A percentile compares a stretch with the other conserved stretches of the same genome.
Evolutionary conservation across 2,113 vertebrate species (phyloP).

Genomic region (Progne subis): DNA sequence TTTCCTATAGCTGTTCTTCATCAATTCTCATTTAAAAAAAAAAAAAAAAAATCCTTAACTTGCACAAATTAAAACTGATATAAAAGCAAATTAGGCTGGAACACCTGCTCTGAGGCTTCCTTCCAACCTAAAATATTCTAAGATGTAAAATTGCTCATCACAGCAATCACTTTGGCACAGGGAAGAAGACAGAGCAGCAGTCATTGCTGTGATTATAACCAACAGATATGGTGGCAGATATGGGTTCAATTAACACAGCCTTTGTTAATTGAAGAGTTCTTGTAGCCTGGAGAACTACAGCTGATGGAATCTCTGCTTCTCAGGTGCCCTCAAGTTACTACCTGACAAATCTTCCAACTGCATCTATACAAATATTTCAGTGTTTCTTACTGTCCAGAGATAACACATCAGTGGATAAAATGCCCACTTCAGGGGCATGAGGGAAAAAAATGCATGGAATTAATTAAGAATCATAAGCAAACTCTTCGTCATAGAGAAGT

Average conservation of each 20-base stretch:
- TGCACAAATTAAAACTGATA: neutral
- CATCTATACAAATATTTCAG: neutral
- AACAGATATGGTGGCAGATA: neutral
- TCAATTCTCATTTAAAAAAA: neutral
- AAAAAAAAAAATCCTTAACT: neutral
- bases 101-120: neutral
- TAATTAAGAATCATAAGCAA: neutral
- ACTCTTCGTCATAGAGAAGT: neutral
- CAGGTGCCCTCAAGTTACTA: neutral
- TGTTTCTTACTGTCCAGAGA: neutral
- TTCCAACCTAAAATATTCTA: neutral
- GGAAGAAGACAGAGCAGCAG: neutral
- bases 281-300: neutral
- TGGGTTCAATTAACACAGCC: neutral
- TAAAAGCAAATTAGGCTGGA: neutral
- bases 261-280: neutral
- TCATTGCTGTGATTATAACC: neutral
- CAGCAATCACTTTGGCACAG: neutral
- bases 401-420: neutral
- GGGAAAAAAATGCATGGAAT: neutral
- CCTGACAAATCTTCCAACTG: neutral
- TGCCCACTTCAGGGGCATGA: neutral
- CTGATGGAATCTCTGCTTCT: neutral
- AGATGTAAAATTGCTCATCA: neutral
- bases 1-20: conserved; percentile 9